Evolutionary conservation across 2,113 vertebrate species (phyloP).

Genomic region (Seriola rivoliana): DNA sequence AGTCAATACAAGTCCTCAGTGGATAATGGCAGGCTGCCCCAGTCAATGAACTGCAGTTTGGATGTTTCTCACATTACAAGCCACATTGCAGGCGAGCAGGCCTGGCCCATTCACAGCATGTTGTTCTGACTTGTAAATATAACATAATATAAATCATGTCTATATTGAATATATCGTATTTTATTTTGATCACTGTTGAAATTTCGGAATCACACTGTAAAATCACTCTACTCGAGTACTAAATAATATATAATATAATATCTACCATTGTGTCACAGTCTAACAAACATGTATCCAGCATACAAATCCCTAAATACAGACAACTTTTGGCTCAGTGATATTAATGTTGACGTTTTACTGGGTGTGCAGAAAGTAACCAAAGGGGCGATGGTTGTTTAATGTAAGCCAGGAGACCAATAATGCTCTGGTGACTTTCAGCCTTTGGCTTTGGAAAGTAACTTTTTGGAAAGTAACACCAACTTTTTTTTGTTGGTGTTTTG

Average conservation of each 20-base stretch:
- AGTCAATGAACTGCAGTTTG: conserved; percentile 66
- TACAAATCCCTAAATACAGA: conserved; percentile 5
- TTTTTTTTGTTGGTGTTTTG: background rate
- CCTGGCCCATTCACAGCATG: conserved; percentile 18
- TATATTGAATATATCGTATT: background rate
- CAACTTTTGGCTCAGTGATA: background rate
- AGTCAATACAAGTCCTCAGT: conserved; percentile 57
- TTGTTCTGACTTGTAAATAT: conserved; percentile 7
- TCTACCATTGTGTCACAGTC: conserved; percentile 15
- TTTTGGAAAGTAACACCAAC: background rate
- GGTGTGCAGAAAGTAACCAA: background rate
- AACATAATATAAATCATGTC: conserved; percentile 19
- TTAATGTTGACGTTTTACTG: background rate
- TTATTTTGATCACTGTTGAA: conserved; percentile 20
- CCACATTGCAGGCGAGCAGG: conserved; percentile 18
- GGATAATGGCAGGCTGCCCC: conserved; percentile 57
- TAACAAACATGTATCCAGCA: conserved; percentile 18
- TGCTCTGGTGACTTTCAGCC: conserved; percentile 7
- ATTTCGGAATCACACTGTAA: background rate
- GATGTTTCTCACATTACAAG: conserved; percentile 72
- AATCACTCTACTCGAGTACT: conserved; percentile 1
- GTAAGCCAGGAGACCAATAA: background rate
- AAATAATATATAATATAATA: too few relatives aligned
- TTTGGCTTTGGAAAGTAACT: conserved; percentile 10
- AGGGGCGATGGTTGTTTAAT: background rate